These are phyloP conservation scores for Aspidiotus destructor DNA, from an alignment of 2,888 invertebrate genomes.

Conservation along the genomic window DNA sequence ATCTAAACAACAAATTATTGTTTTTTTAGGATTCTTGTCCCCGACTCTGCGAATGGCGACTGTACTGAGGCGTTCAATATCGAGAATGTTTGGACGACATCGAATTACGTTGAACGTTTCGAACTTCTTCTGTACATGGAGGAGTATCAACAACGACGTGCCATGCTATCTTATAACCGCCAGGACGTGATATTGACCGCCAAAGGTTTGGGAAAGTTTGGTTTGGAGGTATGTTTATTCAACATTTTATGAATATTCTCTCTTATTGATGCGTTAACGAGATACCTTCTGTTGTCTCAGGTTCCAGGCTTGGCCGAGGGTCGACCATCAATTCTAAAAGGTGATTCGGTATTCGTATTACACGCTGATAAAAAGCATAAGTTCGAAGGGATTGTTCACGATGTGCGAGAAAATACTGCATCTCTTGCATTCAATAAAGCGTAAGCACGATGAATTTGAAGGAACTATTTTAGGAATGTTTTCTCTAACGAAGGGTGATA, in stretches of 20 bases:
- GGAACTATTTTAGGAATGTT: neutral
- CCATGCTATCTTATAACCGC: conserved; percentile 32
- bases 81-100: neutral
- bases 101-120: conserved; percentile 25
- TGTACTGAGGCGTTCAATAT: conserved; percentile 8
- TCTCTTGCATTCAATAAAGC: conserved; percentile 38
- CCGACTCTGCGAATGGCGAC: neutral
- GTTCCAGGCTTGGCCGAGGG: conserved; percentile 42
- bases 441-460: neutral
- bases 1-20: neutral
- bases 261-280: neutral
- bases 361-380: conserved; percentile 23
- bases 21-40: too few species aligned
- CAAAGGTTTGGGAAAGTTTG: neutral
- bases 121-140: conserved; percentile 39
- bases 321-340: conserved; percentile 41
- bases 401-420: conserved; percentile 38
- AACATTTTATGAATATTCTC: neutral
- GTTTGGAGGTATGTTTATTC: neutral
- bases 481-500: neutral
- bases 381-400: conserved; percentile 40
- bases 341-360: conserved; percentile 40
- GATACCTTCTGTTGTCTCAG: conserved; percentile 35
- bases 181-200: conserved; percentile 2
- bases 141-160: conserved; percentile 40